Conservation (phyloP, 2,113 vertebrate species). For the Sceloporus undulatus region DNA sequence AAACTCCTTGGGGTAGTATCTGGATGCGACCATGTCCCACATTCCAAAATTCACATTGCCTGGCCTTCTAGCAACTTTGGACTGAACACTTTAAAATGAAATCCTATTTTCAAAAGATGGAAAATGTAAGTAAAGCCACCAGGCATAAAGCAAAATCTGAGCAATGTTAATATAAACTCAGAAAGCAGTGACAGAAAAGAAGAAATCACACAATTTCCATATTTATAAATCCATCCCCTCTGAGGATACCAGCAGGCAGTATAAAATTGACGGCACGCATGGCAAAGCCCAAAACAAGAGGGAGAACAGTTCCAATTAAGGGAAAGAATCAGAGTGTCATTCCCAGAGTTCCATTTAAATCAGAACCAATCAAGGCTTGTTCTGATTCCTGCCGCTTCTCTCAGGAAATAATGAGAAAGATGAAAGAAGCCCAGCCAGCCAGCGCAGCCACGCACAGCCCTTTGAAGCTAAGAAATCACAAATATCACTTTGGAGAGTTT, state of each 20-base stretch:
- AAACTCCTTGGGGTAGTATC: not conserved
- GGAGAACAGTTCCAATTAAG: slow-evolving; percentile 67
- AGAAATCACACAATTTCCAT: slow-evolving; percentile 49
- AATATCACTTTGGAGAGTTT: not conserved
- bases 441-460: not conserved
- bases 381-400: slow-evolving; percentile 57
- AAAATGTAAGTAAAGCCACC: not conserved
- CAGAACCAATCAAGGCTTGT: slow-evolving; percentile 51
- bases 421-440: slow-evolving; percentile 25
- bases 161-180: slow-evolving; percentile 36
- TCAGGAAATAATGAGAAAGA: slow-evolving; percentile 71
- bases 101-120: slow-evolving; percentile 10
- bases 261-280: not conserved
- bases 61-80: slow-evolving; percentile 2
- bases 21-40: not conserved
- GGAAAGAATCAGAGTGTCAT: slow-evolving; percentile 60
- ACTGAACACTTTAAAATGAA: not conserved
- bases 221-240: slow-evolving; percentile 46
- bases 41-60: not conserved
- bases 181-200: slow-evolving; percentile 46
- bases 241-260: slow-evolving; percentile 62
- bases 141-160: slow-evolving; percentile 25
- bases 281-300: slow-evolving; percentile 57
- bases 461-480: slow-evolving; percentile 62
- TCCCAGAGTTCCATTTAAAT: slow-evolving; percentile 65